A percentile compares a stretch with the other conserved stretches of the same genome.
Evolutionary conservation across 1,140 invertebrate genomes (phyloP).

Genomic region (Tribolium madens): DNA sequence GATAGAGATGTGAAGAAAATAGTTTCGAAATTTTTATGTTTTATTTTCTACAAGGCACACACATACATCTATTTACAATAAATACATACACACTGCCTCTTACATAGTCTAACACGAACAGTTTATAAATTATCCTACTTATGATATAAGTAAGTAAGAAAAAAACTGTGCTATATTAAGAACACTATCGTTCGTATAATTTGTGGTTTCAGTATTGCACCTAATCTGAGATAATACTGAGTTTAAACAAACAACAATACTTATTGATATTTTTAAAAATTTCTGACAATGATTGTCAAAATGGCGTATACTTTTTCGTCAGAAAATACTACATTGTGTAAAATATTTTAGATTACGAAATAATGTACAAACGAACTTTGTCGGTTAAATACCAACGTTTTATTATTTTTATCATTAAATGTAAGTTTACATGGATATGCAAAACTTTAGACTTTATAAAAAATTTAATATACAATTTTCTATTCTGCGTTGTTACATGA

Average conservation of each 20-base stretch:
- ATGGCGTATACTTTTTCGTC: slow-evolving; percentile 55
- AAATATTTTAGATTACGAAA: background rate
- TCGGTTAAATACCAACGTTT: background rate
- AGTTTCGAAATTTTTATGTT: slow-evolving; percentile 33
- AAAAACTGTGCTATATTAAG: slow-evolving; percentile 48
- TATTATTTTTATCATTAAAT: slow-evolving; percentile 8
- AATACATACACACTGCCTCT: slow-evolving; percentile 60
- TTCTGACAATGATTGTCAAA: slow-evolving; percentile 60
- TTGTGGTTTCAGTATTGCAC: slow-evolving; percentile 35
- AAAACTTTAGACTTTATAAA: slow-evolving; percentile 37
- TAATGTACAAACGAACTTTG: slow-evolving; percentile 27
- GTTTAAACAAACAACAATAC: slow-evolving; percentile 25
- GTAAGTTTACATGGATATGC: slow-evolving; percentile 26
- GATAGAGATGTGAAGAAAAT: background rate
- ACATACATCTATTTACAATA: slow-evolving; percentile 66
- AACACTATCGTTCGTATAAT: slow-evolving; percentile 26
- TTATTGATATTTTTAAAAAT: slow-evolving; percentile 38
- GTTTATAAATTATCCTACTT: slow-evolving; percentile 39
- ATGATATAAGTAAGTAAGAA: slow-evolving; percentile 44
- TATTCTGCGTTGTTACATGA: slow-evolving; percentile 28
- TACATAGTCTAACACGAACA: slow-evolving; percentile 45
- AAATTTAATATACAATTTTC: slow-evolving; percentile 25
- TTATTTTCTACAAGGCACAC: slow-evolving; percentile 65
- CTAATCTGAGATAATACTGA: slow-evolving; percentile 35
- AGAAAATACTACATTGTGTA: slow-evolving; percentile 41